These are phyloP conservation scores for Stenotaenia linearis DNA, from an alignment of 2,888 invertebrate genomes.

Conservation along the genomic window DNA sequence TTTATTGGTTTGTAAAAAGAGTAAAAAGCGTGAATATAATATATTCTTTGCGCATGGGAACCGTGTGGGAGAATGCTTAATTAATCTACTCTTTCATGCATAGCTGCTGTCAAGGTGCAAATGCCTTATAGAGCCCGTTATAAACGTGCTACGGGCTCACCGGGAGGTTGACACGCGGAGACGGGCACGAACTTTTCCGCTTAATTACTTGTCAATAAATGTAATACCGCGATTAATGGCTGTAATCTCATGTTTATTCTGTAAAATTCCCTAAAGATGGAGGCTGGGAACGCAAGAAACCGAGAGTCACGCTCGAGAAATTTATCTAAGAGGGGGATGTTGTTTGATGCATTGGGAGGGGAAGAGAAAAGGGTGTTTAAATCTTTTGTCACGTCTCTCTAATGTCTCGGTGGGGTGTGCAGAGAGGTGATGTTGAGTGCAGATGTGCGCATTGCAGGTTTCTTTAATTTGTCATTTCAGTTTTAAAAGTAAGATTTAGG, in stretches of 20 bases:
- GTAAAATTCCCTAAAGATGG: not conserved
- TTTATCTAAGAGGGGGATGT: not conserved
- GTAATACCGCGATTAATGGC: not conserved
- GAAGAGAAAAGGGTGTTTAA: not conserved
- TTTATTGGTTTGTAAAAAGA: too few relatives aligned
- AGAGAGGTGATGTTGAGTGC: too few relatives aligned
- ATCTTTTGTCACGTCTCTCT: not conserved
- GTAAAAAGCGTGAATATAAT: not conserved
- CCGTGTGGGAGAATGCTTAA: not conserved
- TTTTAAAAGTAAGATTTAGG: too few relatives aligned
- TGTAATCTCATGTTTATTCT: not conserved
- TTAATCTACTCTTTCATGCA: not conserved
- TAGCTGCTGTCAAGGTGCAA: not conserved
- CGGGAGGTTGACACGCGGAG: not conserved
- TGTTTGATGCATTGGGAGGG: not conserved
- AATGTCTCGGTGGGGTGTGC: too few relatives aligned
- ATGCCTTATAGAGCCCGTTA: not conserved
- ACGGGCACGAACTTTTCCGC: not conserved
- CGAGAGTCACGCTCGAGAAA: not conserved
- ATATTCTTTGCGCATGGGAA: not conserved
- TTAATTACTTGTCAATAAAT: not conserved
- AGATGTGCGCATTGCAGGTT: too few relatives aligned
- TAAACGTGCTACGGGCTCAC: not conserved
- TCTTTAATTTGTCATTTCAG: not conserved
- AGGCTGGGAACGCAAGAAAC: not conserved